These are phyloP conservation scores for Pseudolaguvia tuberculata DNA, from an alignment of 2,113 vertebrate species.

Conservation along the genomic window DNA sequence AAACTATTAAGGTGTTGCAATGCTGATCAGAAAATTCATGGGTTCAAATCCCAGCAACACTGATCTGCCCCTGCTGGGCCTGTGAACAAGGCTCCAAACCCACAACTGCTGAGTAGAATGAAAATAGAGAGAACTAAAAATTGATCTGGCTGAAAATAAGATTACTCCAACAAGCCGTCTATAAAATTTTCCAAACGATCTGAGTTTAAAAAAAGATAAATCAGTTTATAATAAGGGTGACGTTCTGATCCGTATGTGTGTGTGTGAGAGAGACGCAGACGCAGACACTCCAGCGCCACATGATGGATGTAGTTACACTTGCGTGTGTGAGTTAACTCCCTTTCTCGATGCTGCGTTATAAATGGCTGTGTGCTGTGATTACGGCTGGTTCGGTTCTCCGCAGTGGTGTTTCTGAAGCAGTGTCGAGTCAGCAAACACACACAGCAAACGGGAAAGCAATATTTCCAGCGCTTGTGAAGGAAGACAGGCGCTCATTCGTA, in stretches of 20 bases:
- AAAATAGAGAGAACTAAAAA: no score
- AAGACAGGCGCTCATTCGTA: background rate
- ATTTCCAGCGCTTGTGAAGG: background rate
- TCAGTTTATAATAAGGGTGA: no score
- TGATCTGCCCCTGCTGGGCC: no score
- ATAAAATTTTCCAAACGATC: background rate
- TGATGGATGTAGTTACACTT: conserved; percentile 48
- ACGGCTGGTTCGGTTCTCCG: conserved; percentile 23
- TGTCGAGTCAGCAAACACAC: conserved; percentile 11
- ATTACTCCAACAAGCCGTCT: background rate
- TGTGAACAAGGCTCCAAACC: no score
- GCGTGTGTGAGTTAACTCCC: conserved; percentile 45
- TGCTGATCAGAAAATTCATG: no score
- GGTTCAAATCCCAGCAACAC: no score
- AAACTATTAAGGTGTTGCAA: no score
- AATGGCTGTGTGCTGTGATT: conserved; percentile 39
- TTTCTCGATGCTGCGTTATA: conserved; percentile 45
- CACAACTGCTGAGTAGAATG: no score
- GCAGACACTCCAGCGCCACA: conserved; percentile 20
- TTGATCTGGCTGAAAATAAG: background rate
- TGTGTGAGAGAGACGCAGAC: no score
- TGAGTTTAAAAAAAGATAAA: no score
- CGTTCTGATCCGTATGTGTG: no score
- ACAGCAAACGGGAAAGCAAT: background rate
- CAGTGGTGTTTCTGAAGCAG: conserved; percentile 18